Conservation (phyloP, 2,797 vertebrate species). For the Strix occidentalis region DNA sequence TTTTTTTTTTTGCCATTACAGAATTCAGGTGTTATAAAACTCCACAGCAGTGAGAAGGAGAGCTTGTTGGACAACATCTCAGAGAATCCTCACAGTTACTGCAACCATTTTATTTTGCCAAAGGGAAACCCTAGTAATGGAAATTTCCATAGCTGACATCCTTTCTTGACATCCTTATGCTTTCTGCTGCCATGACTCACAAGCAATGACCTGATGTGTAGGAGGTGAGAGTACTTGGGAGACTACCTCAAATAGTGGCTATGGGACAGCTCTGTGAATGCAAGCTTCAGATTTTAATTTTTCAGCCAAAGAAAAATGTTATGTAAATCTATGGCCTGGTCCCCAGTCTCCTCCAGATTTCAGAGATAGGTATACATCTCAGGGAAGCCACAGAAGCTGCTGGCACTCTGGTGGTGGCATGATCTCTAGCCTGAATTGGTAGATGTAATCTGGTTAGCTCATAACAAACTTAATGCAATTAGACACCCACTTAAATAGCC, state of each 20-base stretch:
- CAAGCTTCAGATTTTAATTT: not conserved
- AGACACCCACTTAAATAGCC: conserved; percentile 52
- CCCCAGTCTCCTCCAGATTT: not conserved
- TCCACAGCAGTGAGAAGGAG: not conserved
- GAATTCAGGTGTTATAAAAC: not conserved
- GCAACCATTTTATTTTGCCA: not conserved
- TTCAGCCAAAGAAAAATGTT: not conserved
- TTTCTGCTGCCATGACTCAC: conserved; percentile 20
- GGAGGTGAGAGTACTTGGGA: not conserved
- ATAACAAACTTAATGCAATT: conserved; percentile 51
- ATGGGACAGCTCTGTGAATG: not conserved
- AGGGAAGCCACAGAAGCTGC: not conserved
- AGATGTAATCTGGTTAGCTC: conserved; percentile 54
- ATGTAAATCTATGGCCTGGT: not conserved
- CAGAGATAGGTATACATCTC: not conserved
- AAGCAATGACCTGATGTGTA: not conserved
- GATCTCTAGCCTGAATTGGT: conserved; percentile 42
- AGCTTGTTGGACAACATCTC: not conserved
- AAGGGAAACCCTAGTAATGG: conserved; percentile 35
- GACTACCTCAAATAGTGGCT: not conserved
- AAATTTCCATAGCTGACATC: conserved; percentile 48
- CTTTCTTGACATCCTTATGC: conserved; percentile 8
- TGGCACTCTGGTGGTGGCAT: not conserved
- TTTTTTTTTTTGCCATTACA: not conserved
- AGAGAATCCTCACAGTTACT: not conserved